A percentile compares a stretch with the other conserved stretches of the same genome.
These are phyloP conservation scores for Chamaedrilus cognettii DNA, from an alignment of 2,888 invertebrate species.

Conservation along the genomic window DNA sequence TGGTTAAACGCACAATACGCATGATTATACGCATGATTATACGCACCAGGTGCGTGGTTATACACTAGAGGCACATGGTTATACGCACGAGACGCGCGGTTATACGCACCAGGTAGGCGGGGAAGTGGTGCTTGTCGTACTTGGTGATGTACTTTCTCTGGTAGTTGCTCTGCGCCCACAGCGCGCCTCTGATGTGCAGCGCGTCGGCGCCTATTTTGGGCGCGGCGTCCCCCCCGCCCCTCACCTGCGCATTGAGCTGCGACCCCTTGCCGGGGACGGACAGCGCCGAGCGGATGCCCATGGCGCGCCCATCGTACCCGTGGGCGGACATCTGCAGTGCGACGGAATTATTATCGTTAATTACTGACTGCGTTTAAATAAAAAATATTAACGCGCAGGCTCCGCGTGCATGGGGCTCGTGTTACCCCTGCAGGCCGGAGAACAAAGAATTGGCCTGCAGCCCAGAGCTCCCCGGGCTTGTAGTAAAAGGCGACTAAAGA, in stretches of 20 bases:
- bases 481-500: too few species aligned
- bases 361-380: background rate
- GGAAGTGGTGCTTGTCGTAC: constrained; percentile 51
- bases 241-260: constrained; percentile 30
- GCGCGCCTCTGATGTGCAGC: constrained; percentile 66
- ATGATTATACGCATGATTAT: too few species aligned
- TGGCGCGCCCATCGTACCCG: constrained; percentile 64
- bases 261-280: constrained; percentile 39
- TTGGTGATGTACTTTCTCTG: constrained; percentile 42
- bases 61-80: too few species aligned
- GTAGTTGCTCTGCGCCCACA: constrained; percentile 51
- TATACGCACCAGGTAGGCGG: constrained; percentile 54
- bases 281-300: constrained; percentile 62
- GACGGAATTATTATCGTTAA: background rate
- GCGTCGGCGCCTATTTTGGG: constrained; percentile 76
- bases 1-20: too few species aligned
- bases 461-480: too few species aligned
- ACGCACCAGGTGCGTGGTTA: too few species aligned
- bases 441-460: too few species aligned
- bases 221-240: constrained; percentile 32
- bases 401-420: too few species aligned
- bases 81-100: too few species aligned
- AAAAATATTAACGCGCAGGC: background rate
- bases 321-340: constrained; percentile 18
- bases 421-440: too few species aligned